phyloP scores from a whole-genome alignment of 2,888 invertebrate species.

The Standfussiana lucernea region DNA sequence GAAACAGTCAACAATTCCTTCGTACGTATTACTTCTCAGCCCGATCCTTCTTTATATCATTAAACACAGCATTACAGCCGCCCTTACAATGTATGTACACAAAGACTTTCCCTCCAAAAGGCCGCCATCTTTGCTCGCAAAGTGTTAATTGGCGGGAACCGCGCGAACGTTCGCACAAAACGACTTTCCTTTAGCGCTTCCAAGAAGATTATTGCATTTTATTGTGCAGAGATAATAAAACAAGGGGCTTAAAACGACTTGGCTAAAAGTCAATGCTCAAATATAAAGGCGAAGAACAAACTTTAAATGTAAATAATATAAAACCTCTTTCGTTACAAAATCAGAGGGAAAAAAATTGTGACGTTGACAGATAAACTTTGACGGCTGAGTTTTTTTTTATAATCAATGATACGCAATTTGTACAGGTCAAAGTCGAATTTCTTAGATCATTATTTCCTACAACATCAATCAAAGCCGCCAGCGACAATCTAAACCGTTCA shows the following conservation, averaged over 20 bases:
- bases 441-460: constrained; percentile 49
- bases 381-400: constrained; percentile 41
- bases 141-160: constrained; percentile 87
- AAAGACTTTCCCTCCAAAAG: constrained; percentile 80
- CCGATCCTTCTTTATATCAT: constrained; percentile 62
- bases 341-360: constrained; percentile 1
- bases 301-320: constrained; percentile 58
- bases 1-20: constrained; percentile 35
- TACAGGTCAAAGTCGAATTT: constrained; percentile 40
- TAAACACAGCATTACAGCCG: constrained; percentile 77
- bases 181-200: constrained; percentile 73
- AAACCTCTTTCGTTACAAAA: constrained; percentile 54
- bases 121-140: constrained; percentile 84
- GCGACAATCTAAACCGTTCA: constrained; percentile 61
- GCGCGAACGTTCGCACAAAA: constrained; percentile 76
- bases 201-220: constrained; percentile 77
- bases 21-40: constrained; percentile 18
- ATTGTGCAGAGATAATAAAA: constrained; percentile 71
- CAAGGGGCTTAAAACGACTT: constrained; percentile 65
- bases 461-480: constrained; percentile 60
- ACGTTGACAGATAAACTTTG: constrained; percentile 11
- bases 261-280: constrained; percentile 63
- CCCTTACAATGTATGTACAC: constrained; percentile 76
- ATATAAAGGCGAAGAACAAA: constrained; percentile 55
- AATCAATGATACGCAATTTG: constrained; percentile 37